These are phyloP conservation scores for Dipus sagitta DNA, from an alignment of 2,797 vertebrate genomes.

Conservation along the genomic window DNA sequence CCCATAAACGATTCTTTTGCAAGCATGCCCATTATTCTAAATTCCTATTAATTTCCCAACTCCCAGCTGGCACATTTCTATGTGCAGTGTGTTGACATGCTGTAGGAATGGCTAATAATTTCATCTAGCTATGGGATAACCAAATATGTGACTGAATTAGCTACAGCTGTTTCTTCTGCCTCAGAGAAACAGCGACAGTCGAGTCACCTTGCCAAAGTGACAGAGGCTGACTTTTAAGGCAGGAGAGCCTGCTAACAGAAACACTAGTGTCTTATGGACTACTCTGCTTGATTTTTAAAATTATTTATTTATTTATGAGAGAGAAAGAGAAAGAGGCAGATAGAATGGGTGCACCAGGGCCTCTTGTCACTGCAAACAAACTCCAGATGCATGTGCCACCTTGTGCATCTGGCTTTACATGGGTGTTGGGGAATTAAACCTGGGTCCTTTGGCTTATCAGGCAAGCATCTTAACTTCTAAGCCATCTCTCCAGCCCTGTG, in stretches of 20 bases:
- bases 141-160: slow-evolving; percentile 60
- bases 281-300: background rate
- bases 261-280: background rate
- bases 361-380: too few species aligned
- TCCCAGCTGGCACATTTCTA: slow-evolving; percentile 70
- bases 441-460: too few species aligned
- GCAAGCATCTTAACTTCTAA: too few species aligned
- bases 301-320: too few species aligned
- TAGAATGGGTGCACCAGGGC: too few species aligned
- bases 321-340: too few species aligned
- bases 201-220: background rate
- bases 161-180: slow-evolving; percentile 50
- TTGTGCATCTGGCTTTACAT: too few species aligned
- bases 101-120: slow-evolving; percentile 70
- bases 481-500: too few species aligned
- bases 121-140: slow-evolving; percentile 48
- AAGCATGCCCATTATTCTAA: slow-evolving; percentile 61
- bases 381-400: too few species aligned
- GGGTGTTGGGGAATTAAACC: too few species aligned
- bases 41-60: slow-evolving; percentile 80
- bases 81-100: slow-evolving; percentile 72
- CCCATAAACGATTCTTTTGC: slow-evolving; percentile 73
- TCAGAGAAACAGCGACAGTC: slow-evolving; percentile 18
- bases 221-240: background rate
- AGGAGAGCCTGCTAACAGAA: background rate